Evolutionary conservation across 2,888 invertebrate species (phyloP), one percentile per base, ranked within the genome.

Genomic region (Nezara viridula): DNA sequence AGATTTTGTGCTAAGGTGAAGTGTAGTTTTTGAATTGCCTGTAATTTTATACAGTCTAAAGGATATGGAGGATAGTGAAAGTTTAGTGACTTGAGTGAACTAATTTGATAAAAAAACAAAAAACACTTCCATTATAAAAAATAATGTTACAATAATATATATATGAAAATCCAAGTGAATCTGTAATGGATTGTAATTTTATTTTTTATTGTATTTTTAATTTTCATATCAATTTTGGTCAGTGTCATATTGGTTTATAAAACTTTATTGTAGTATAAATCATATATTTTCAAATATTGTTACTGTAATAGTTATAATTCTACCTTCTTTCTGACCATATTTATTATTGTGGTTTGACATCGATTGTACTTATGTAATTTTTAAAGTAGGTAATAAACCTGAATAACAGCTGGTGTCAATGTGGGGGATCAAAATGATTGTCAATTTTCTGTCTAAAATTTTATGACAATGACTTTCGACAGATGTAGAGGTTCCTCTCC

Each of bases 401-500:
- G 86, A 37, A 86, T 60, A 89, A 89, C 89, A 90, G 90, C 90
- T 89, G 90, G 90, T 90, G 90, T 89, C 87, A 87, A 89, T 89
- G 87, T 90, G 87, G 90, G 90, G 90, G 90, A 90, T 86, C 90
- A 89, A 90, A 88, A 77, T 77, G 77, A 60, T 73, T 88, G 88
- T 88, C 88, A 88, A 88, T 88, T 88, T 86, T 44, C 88, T 77
- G 88, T 88, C 77, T 40, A 40, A 88, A 66, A 44, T 81, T 24
- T 44, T 81, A 44, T 81, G 81, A 81, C 44, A 12, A 47, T 81
- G 44, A 81, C 81, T 81, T 81, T 81, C 44, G 44, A 81, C 40
- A 44, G 44, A 81, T 44, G 81, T 81, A 81, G 81, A 81, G 81
- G 44, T 44, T 81, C 81, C 81, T 81, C 44, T 81, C 81, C 81